Base-by-base conservation (phyloP, 2,797 vertebrate genomes). In the Takifugu rubripes region DNA sequence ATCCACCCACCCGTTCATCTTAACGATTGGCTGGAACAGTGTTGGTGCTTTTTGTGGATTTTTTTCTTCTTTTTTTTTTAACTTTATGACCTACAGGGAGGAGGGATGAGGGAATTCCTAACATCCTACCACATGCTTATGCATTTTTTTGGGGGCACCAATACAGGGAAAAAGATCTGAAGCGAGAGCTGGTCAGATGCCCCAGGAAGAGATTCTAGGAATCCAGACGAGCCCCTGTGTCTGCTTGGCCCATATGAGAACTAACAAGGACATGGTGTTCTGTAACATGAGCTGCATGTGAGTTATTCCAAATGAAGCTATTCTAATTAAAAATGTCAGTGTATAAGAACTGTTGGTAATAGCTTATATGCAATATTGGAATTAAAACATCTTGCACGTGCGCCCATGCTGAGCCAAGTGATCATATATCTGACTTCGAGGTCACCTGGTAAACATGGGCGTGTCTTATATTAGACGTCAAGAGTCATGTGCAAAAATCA, bases 371-470 rank as follows among this genome's bases (percentile, higher is more conserved):
- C 56, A 56, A 21, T 6, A 7, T 1, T 48, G 14, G 16, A 3
- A 3, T 29, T 7, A 52, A 50, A 33, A 43, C 14, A 24, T 29
- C 26, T 1, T 17, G 8, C 40, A 21, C n/a, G 1, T 52, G 26
- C 17, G 10, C 14, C 50, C 16, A 27, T 42, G 11, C 6, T 25
- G 24, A 9, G 10, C 88, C 86, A 91, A 86, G 78, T 61, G 72
- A 81, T 85, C 82, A 81, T 48, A 68, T 88, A 49, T 75, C 78
- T 12, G 2, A 2, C 74, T 64, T 48, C 59, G 61, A 21, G 52
- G 48, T 59, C 53, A 49, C 3, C 33, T 59, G 64, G 79, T 85
- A 87, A 88, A 90, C 83, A 82, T 46, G 77, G 76, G 65, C 68
- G 80, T 66, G 74, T 49, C 52, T 17, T 40, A 54, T 50, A 57